Evolutionary conservation across 2,113 vertebrate genomes (phyloP).

Genomic region (Chloebia gouldiae): DNA sequence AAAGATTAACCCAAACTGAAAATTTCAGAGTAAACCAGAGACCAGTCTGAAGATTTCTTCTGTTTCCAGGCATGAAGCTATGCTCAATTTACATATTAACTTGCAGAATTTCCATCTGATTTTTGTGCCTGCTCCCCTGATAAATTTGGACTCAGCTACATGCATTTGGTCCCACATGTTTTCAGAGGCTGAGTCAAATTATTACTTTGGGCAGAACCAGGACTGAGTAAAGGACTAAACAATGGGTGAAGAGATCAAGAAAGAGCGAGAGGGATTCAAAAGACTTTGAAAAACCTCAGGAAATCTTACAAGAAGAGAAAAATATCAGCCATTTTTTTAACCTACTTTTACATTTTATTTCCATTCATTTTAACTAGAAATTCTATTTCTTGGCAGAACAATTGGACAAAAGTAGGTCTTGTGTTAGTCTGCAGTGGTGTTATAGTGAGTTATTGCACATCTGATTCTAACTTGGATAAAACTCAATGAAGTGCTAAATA

Average conservation of each 20-base stretch:
- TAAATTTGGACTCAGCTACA: not conserved
- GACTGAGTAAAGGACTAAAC: not conserved
- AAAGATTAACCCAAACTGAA: not conserved
- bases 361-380: constrained; percentile 10
- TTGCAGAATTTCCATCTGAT: not conserved
- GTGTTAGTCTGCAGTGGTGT: not conserved
- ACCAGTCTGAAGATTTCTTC: not conserved
- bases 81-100: not conserved
- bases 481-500: constrained; percentile 34
- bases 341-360: constrained; percentile 39
- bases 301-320: constrained; percentile 10
- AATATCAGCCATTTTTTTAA: constrained; percentile 3
- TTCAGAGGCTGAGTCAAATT: not conserved
- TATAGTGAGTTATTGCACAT: constrained; percentile 22
- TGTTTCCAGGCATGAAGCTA: not conserved
- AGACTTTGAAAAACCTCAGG: constrained; percentile 1
- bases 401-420: constrained; percentile 34
- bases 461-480: constrained; percentile 31
- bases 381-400: constrained; percentile 26
- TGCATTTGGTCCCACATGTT: not conserved
- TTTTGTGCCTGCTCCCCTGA: not conserved
- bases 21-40: not conserved
- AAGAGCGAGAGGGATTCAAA: not conserved
- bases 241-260: not conserved
- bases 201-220: not conserved